Evolutionary conservation across 2,888 invertebrate species (phyloP).

Genomic region (Corbicula japonica): DNA sequence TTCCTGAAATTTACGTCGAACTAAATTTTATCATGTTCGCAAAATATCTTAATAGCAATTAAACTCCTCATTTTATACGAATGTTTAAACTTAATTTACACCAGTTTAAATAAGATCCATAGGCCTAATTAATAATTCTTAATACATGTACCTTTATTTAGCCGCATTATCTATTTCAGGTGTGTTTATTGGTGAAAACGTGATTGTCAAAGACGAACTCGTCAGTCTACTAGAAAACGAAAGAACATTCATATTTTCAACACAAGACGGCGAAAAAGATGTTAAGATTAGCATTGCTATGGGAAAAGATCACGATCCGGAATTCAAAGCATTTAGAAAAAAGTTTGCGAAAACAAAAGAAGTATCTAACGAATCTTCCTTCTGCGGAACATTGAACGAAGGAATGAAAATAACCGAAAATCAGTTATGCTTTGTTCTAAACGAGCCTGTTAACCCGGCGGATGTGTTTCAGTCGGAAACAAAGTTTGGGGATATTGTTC

Average conservation of each 20-base stretch:
- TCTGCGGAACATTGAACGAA: constrained; percentile 27
- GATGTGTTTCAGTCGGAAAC: constrained; percentile 75
- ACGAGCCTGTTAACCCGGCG: constrained; percentile 66
- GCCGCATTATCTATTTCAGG: constrained; percentile 62
- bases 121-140: too few species aligned
- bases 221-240: constrained; percentile 32
- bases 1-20: too few species aligned
- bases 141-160: too few species aligned
- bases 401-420: not conserved
- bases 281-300: constrained; percentile 40
- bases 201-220: constrained; percentile 63
- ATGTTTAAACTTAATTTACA: too few species aligned
- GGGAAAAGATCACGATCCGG: constrained; percentile 45
- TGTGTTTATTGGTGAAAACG: constrained; percentile 76
- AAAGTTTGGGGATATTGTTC: constrained; percentile 67
- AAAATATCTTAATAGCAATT: too few species aligned
- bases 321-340: constrained; percentile 34
- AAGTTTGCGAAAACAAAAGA: constrained; percentile 27
- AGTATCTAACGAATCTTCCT: not conserved
- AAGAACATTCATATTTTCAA: constrained; percentile 50
- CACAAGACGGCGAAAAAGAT: not conserved
- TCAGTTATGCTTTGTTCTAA: constrained; percentile 34
- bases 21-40: too few species aligned
- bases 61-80: too few species aligned
- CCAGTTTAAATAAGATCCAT: too few species aligned